Conservation (phyloP, 1,140 invertebrate species). For the Episyrphus balteatus region DNA sequence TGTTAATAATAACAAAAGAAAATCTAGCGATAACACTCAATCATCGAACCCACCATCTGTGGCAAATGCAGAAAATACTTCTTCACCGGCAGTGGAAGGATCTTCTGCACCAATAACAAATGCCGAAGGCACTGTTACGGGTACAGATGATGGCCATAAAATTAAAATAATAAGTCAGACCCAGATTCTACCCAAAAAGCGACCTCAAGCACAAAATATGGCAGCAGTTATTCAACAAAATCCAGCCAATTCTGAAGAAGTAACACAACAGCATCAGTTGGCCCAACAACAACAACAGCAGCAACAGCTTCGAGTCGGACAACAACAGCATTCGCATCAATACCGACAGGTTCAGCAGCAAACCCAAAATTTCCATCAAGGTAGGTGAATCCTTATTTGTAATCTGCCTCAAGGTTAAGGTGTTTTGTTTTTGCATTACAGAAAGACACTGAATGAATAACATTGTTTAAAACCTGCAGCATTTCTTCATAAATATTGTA, state of each 20-base stretch:
- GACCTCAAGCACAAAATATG: conserved; percentile 32
- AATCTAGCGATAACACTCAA: conserved; percentile 14
- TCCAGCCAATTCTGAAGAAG: conserved; percentile 18
- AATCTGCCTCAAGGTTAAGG: background rate
- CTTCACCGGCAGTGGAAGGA: conserved; percentile 4
- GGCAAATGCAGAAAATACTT: conserved; percentile 14
- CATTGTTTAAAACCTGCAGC: too few species aligned
- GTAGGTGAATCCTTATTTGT: background rate
- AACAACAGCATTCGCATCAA: conserved; percentile 12
- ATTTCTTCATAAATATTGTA: too few species aligned
- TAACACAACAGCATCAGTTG: conserved; percentile 21
- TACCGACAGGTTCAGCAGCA: background rate
- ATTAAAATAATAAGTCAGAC: conserved; percentile 36
- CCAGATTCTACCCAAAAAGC: conserved; percentile 34
- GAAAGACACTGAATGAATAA: too few species aligned
- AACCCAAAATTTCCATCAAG: background rate
- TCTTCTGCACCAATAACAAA: conserved; percentile 5
- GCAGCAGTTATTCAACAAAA: conserved; percentile 17
- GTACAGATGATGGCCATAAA: conserved; percentile 29
- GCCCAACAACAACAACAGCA: conserved; percentile 4
- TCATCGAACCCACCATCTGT: conserved; percentile 13
- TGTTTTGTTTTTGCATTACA: too few species aligned
- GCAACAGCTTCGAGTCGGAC: conserved; percentile 2
- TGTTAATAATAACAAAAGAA: conserved; percentile 8
- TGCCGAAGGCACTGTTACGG: conserved; percentile 13